Base-by-base conservation (phyloP, 1,140 invertebrate species). In the Amphibalanus amphitrite region DNA sequence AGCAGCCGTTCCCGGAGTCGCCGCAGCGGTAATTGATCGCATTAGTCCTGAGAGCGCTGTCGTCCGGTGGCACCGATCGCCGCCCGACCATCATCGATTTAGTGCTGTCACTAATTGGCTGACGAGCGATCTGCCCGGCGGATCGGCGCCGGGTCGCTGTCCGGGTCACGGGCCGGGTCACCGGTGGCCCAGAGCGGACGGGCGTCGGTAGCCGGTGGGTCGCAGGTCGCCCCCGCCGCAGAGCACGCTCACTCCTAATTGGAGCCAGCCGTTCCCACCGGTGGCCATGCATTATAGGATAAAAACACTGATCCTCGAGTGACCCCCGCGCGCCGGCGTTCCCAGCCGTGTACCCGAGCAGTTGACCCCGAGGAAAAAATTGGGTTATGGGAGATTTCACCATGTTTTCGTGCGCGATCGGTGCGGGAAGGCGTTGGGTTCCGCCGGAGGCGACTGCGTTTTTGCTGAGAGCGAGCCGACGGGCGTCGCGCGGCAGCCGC, bases 331-430 rank as follows among this genome's bases (percentile, higher is more conserved):
- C 47, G 10, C 10, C 10, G 1, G 47, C 47, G 47, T 59, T 59
- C 47, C 47, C 47, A 59, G 10, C 47, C 1, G 47, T 23, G 47
- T 13, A 59, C 47, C 47, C 20, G 47, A 59, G 10, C 10, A 59
- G 47, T 59, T 59, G 47, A 59, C 47, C 47, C 20, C 47, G 47
- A 3, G 13, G 47, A 59, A 59, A 59, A 59, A 59, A 59, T 59
- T 59, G 47, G 47, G 47, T 59, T 59, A 59, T 59, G 47, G 47
- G 47, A 59, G 47, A 59, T 59, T 59, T 59, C 47, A 59, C 47
- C 47, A 59, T 59, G 47, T 59, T 59, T 59, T 59, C 47, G 47
- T 59, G 47, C 47, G 47, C 47, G 47, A 59, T 59, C 47, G 47
- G 6, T 20, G 47, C 47, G 47, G 47, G 47, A 59, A 59, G 47